A percentile compares a stretch with the other conserved stretches of the same genome.
phyloP scores from a whole-genome alignment of 2,888 invertebrate species.

The Noctua comes region DNA sequence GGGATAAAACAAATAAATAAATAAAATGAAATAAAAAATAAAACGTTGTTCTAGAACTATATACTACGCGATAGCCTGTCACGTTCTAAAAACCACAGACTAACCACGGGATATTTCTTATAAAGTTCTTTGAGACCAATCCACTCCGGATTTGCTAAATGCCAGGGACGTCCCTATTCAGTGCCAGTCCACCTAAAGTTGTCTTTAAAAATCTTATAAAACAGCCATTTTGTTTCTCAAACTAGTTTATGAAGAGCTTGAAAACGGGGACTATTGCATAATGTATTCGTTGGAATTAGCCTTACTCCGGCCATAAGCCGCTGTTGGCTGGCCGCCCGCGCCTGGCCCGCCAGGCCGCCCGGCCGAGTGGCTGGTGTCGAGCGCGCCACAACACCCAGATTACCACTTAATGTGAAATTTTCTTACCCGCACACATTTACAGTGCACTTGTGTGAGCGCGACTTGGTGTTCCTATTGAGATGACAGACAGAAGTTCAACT shows the following conservation, averaged over 20 bases:
- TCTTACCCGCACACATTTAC: slow-evolving; percentile 39
- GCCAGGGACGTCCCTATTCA: neutral
- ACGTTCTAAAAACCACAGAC: neutral
- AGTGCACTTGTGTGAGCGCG: slow-evolving; percentile 43
- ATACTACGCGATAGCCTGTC: neutral
- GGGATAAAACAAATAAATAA: neutral
- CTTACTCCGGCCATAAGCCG: slow-evolving; percentile 31
- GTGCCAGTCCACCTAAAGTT: neutral
- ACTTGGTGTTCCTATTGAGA: neutral
- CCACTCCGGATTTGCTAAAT: slow-evolving; percentile 21
- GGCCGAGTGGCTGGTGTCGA: slow-evolving; percentile 1
- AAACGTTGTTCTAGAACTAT: neutral
- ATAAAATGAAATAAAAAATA: no score
- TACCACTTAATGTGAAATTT: slow-evolving; percentile 57
- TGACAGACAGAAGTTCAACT: neutral
- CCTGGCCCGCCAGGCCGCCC: neutral
- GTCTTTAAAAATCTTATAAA: slow-evolving; percentile 24
- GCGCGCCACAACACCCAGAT: slow-evolving; percentile 41
- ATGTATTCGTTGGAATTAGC: slow-evolving; percentile 54
- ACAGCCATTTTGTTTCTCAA: slow-evolving; percentile 37
- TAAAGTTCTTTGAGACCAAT: slow-evolving; percentile 17
- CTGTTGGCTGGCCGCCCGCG: slow-evolving; percentile 49
- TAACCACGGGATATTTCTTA: neutral
- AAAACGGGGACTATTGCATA: slow-evolving; percentile 50
- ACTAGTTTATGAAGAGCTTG: slow-evolving; percentile 35